Evolutionary conservation across 2,888 invertebrate species (phyloP), one percentile per base, ranked within the genome.

Genomic region (Hypselothyrea guttata): DNA sequence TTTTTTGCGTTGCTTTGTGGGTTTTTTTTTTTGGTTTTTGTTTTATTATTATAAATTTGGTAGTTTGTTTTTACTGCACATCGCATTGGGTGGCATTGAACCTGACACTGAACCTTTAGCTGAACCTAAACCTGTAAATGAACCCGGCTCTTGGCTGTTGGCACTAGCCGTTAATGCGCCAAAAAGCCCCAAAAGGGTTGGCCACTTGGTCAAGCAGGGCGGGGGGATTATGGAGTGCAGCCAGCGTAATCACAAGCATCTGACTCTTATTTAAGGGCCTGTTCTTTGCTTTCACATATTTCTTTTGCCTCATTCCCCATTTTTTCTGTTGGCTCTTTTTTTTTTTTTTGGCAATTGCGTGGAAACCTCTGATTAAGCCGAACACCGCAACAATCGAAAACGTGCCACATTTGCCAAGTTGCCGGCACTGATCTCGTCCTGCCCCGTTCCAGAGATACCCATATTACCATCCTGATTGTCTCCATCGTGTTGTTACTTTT

Each of bases 401-500:
- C 78, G 78, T 83, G 78, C 78, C 83, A 78, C 83, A 78, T 82
- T 78, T 79, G 83, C 74, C 83, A 60, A 82, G 41, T 57, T 48
- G 18, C 16, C 37, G 5, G 7, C 18, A 4, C 2, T 7, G 3
- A 9, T 3, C 16, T 16, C n/a, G 13, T 4, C 18, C 40, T 41
- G 51, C 28, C 33, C 54, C 44, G 15, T 8, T 30, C 31, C 46
- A 48, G 38, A 16, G 53, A 47, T 53, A 53, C 49, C 40, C 69
- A 75, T 72, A 81, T 82, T 72, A 72, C 51, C 61, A 62, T 41
- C 56, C 49, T 45, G 56, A 66, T 70, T 70, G 66, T 70, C 66
- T 47, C 37, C 51, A 33, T 44, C 40, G 58, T 53, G 52, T 56
- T 74, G 79, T 61, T 69, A 62, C 74, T 79, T 78, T 22, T 78